phyloP scores from a whole-genome alignment of 2,888 invertebrate genomes.

The Drosophila prolongata region DNA sequence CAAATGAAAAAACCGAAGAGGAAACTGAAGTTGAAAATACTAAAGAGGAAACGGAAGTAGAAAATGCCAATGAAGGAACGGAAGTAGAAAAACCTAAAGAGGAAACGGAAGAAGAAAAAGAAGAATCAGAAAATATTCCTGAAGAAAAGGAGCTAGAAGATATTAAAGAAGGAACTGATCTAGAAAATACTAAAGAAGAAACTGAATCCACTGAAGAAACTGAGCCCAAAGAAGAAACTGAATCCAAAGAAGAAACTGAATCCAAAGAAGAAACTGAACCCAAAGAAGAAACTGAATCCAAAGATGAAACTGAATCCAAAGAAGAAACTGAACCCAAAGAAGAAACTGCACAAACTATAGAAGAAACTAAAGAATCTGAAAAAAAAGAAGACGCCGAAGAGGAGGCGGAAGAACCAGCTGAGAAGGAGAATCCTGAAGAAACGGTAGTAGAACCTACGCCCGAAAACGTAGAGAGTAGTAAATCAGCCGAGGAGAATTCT shows the following conservation, averaged over 20 bases:
- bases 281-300: no score
- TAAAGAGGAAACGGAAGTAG: neutral
- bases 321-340: no score
- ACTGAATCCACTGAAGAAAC: neutral
- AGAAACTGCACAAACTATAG: neutral
- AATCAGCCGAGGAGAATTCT: constrained; percentile 16
- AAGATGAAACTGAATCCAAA: no score
- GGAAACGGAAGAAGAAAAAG: no score
- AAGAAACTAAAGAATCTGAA: neutral
- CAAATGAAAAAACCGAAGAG: no score
- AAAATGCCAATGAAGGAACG: neutral
- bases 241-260: no score
- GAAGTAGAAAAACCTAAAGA: neutral
- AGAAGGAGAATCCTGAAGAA: constrained; percentile 3
- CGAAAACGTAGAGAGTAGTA: constrained; percentile 20
- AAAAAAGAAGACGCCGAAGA: constrained; percentile 3
- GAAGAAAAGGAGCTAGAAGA: no score
- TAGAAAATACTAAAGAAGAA: no score
- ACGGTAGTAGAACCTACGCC: neutral
- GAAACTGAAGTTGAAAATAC: neutral
- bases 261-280: no score
- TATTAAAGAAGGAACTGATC: neutral
- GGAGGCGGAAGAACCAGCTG: neutral
- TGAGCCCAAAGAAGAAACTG: neutral
- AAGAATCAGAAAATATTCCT: no score